Evolutionary conservation across 2,888 invertebrate genomes (phyloP).

Genomic region (Dione vanillae): DNA sequence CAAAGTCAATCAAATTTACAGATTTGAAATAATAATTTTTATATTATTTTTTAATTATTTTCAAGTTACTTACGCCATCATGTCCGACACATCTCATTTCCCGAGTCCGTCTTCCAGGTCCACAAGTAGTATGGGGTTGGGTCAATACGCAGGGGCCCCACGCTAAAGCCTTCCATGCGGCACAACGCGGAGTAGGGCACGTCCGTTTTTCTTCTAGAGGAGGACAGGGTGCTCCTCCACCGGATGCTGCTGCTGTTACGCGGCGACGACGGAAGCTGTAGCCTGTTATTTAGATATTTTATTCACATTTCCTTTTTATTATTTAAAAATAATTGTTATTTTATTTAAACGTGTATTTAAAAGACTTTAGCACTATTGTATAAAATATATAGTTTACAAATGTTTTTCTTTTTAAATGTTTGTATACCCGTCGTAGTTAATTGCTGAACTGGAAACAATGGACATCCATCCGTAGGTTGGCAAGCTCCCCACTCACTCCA

Average conservation of each 20-base stretch:
- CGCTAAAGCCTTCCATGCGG: conserved; percentile 78
- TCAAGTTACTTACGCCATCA: conserved; percentile 73
- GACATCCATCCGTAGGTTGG: conserved; percentile 82
- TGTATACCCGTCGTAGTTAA: conserved; percentile 77
- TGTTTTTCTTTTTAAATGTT: not conserved
- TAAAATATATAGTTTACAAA: too few species aligned
- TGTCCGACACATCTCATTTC: conserved; percentile 84
- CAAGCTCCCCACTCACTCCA: conserved; percentile 87
- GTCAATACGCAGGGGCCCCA: conserved; percentile 81
- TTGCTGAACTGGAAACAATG: conserved; percentile 78
- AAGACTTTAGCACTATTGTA: too few species aligned
- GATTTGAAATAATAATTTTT: too few species aligned
- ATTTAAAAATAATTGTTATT: not conserved
- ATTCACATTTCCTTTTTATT: not conserved
- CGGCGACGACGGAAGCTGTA: conserved; percentile 78
- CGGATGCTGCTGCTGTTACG: conserved; percentile 78
- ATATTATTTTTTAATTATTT: too few species aligned
- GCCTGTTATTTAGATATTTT: conserved; percentile 54
- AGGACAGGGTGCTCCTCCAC: conserved; percentile 79
- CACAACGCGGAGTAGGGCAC: conserved; percentile 81
- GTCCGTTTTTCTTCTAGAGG: conserved; percentile 83
- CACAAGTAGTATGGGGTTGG: conserved; percentile 79
- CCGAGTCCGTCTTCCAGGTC: conserved; percentile 84
- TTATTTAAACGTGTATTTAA: too few species aligned
- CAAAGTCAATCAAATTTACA: too few species aligned